Evolutionary conservation across 92 coral and sea anemone species (phyloP).

Genomic region (Umimayanthus chanpuru): DNA sequence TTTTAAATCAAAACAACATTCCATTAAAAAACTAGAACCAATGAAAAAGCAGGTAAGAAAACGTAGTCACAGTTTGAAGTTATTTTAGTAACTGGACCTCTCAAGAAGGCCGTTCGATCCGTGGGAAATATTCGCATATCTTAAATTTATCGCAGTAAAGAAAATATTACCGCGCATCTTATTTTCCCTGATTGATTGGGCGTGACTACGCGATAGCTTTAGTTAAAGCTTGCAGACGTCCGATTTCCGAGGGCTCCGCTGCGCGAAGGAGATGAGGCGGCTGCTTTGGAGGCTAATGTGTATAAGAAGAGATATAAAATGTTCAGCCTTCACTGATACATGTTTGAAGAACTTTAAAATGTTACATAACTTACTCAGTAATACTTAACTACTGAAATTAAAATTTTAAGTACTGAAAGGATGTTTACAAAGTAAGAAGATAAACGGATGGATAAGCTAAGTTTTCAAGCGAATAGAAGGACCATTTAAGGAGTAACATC

Average conservation of each 20-base stretch:
- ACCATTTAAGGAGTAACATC: too few species aligned
- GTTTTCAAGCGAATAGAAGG: too few species aligned
- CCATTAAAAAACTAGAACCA: too few species aligned
- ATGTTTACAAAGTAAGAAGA: too few species aligned
- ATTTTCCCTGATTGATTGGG: not conserved
- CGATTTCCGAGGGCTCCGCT: too few species aligned
- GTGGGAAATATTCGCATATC: not conserved
- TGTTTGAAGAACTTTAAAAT: slow-evolving; percentile 5
- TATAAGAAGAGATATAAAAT: slow-evolving; percentile 4
- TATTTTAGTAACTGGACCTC: slow-evolving; percentile 4
- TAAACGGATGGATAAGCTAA: too few species aligned
- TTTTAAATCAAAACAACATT: too few species aligned
- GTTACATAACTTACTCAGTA: slow-evolving; percentile 3
- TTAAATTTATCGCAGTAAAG: too few species aligned
- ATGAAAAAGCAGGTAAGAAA: slow-evolving; percentile 2
- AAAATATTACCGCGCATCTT: too few species aligned
- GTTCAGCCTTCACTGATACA: slow-evolving; percentile 9
- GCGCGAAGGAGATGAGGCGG: too few species aligned
- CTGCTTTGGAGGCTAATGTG: not conserved
- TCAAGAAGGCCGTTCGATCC: not conserved
- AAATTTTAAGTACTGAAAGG: not conserved
- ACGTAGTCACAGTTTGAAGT: not conserved
- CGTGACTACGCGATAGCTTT: not conserved
- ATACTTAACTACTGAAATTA: not conserved
- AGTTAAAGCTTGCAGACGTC: too few species aligned